Evolutionary conservation across 2,888 invertebrate genomes (phyloP).

Genomic region (Dasysyrphus tricinctus): DNA sequence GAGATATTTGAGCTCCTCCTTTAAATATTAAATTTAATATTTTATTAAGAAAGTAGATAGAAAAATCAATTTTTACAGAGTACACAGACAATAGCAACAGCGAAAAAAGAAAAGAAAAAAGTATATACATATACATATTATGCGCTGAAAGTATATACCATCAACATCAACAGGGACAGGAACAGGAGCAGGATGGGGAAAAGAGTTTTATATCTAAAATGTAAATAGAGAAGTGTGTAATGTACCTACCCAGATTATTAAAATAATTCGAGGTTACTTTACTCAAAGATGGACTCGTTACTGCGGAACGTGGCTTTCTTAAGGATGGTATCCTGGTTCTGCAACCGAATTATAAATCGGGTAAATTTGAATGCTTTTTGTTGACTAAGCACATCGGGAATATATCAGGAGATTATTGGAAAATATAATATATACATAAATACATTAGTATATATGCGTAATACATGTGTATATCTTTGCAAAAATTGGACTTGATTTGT

Average conservation of each 20-base stretch:
- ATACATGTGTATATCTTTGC: too few species aligned
- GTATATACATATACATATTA: conserved; percentile 1
- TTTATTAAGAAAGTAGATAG: conserved; percentile 10
- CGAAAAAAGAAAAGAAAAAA: not conserved
- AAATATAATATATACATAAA: not conserved
- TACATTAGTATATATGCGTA: not conserved
- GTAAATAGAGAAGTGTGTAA: conserved; percentile 62
- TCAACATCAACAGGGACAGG: not conserved
- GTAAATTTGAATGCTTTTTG: conserved; percentile 42
- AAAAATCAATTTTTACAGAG: conserved; percentile 48
- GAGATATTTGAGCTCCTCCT: not conserved
- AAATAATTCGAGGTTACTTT: conserved; percentile 60
- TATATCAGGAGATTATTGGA: conserved; percentile 2
- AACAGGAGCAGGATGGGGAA: conserved; percentile 18
- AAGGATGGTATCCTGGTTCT: conserved; percentile 31
- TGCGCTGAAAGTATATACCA: conserved; percentile 28
- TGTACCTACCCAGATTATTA: conserved; percentile 64
- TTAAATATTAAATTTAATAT: conserved; percentile 23
- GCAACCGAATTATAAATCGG: conserved; percentile 61
- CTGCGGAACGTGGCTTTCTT: not conserved
- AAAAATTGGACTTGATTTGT: not conserved
- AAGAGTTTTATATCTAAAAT: conserved; percentile 47
- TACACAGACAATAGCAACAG: conserved; percentile 20
- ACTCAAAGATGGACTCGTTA: conserved; percentile 41
- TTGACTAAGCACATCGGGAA: conserved; percentile 22